A percentile compares a stretch with the other conserved stretches of the same genome.
phyloP scores from a whole-genome alignment of 2,113 vertebrate genomes.

The Orthonyx spaldingii region DNA sequence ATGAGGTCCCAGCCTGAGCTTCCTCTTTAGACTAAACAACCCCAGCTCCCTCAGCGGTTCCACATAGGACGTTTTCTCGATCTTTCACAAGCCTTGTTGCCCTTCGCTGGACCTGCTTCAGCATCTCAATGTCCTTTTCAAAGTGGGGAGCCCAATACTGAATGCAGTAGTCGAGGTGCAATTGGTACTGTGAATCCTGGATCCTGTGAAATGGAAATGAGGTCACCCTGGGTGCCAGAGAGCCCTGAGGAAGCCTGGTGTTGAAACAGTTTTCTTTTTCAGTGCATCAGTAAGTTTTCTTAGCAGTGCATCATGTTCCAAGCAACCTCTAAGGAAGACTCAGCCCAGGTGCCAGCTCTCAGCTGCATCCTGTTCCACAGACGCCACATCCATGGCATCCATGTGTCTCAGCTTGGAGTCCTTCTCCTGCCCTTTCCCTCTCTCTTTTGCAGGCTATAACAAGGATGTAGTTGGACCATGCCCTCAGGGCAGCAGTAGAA shows the following conservation, averaged over 20 bases:
- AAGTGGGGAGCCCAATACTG: not conserved
- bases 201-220: not conserved
- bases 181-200: not conserved
- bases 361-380: not conserved
- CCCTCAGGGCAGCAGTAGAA: not conserved
- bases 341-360: not conserved
- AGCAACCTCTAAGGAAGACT: not conserved
- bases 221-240: not conserved
- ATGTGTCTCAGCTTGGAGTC: not conserved
- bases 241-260: not conserved
- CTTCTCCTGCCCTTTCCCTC: not conserved
- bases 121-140: not conserved
- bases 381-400: not conserved
- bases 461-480: not conserved
- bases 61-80: not conserved
- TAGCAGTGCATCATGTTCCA: not conserved
- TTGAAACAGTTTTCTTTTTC: not conserved
- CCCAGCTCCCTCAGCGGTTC: not conserved
- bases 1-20: not conserved
- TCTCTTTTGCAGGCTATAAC: not conserved
- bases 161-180: not conserved
- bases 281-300: too few relatives aligned
- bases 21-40: not conserved
- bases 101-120: not conserved
- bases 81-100: not conserved